phyloP scores from a whole-genome alignment of 2,797 vertebrate species.

The Myotis vivesi region DNA sequence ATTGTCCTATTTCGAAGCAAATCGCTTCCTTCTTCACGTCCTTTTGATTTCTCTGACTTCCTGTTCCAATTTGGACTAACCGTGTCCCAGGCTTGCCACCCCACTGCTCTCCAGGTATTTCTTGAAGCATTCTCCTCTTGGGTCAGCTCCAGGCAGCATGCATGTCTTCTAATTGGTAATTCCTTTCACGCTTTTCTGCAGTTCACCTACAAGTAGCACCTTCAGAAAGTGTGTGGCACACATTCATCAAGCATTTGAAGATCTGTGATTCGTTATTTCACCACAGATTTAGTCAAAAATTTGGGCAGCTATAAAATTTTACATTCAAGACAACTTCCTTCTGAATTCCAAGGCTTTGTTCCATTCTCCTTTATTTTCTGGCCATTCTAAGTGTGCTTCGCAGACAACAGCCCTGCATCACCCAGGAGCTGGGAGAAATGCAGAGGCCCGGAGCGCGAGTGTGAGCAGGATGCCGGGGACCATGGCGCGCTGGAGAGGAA shows the following conservation, averaged over 20 bases:
- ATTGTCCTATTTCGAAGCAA: not conserved
- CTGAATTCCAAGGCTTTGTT: not conserved
- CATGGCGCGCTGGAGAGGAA: accelerated
- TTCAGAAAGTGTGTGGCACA: not conserved
- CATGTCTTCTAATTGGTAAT: not conserved
- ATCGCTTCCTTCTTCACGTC: not conserved
- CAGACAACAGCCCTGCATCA: not conserved
- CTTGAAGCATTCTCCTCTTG: not conserved
- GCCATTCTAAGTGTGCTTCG: not conserved
- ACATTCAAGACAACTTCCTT: not conserved
- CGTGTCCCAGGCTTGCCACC: not conserved
- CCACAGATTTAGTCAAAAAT: not conserved
- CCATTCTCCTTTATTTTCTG: not conserved
- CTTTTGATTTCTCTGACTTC: not conserved
- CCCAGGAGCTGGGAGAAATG: not conserved
- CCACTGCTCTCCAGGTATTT: not conserved
- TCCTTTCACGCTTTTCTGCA: not conserved
- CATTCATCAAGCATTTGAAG: not conserved
- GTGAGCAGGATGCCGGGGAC: not conserved
- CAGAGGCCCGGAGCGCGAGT: not conserved
- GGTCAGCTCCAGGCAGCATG: not conserved
- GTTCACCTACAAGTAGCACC: not conserved
- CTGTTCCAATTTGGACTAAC: not conserved
- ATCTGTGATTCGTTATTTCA: not conserved
- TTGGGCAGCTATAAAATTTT: not conserved